A percentile compares a stretch with the other conserved stretches of the same genome.
phyloP scores from a whole-genome alignment of 2,113 vertebrate genomes.

The Isichthys henryi region DNA sequence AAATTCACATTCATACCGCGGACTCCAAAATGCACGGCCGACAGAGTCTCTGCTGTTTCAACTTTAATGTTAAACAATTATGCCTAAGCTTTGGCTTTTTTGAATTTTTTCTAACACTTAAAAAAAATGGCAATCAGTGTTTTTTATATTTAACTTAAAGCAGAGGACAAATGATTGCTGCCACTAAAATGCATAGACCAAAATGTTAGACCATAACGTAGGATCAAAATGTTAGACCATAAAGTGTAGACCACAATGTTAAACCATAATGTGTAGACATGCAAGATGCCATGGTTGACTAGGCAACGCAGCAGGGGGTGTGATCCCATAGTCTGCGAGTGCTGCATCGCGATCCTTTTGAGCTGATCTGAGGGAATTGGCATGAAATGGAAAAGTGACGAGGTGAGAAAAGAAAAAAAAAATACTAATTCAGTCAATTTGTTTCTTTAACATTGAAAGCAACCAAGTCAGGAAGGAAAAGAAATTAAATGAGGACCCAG shows the following conservation, averaged over 20 bases:
- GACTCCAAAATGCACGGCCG: constrained; percentile 7
- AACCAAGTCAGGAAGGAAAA: constrained; percentile 34
- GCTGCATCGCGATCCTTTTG: not conserved
- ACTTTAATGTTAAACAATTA: not conserved
- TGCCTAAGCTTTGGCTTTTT: not conserved
- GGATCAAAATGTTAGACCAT: constrained; percentile 22
- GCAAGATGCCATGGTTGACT: not conserved
- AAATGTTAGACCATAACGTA: constrained; percentile 14
- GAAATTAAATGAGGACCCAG: constrained; percentile 42
- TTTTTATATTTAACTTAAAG: constrained; percentile 5
- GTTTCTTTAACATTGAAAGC: constrained; percentile 44
- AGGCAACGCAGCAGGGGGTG: not conserved
- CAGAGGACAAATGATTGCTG: not conserved
- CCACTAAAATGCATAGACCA: not conserved
- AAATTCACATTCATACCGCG: constrained; percentile 41
- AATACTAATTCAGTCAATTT: constrained; percentile 58
- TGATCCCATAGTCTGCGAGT: not conserved
- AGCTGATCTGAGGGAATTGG: not conserved
- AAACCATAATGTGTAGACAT: not conserved
- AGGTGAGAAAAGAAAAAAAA: constrained; percentile 40
- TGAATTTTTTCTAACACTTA: constrained; percentile 5
- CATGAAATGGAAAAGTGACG: constrained; percentile 34
- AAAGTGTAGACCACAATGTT: constrained; percentile 20
- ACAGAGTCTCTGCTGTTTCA: not conserved
- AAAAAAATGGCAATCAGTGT: constrained; percentile 11